Evolutionary conservation across 2,888 invertebrate genomes (phyloP).

Genomic region (Meta bourneti): DNA sequence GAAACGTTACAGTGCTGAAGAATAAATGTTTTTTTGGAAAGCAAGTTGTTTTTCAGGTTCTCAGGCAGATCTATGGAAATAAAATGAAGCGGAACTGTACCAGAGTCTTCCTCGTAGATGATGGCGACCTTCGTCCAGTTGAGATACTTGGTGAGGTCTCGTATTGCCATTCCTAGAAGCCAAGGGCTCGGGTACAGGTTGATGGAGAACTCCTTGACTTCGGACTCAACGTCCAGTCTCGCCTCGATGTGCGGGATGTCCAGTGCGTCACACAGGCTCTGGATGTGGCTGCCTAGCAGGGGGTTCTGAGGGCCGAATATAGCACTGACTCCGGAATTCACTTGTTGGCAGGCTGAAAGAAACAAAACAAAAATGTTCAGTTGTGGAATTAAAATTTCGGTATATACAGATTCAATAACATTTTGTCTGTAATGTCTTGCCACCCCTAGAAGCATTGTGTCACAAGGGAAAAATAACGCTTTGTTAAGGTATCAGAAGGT

Average conservation of each 20-base stretch:
- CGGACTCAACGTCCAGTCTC: slow-evolving; percentile 82
- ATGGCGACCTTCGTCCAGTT: slow-evolving; percentile 97
- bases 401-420: neutral
- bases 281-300: slow-evolving; percentile 88
- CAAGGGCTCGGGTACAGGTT: slow-evolving; percentile 93
- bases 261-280: slow-evolving; percentile 92
- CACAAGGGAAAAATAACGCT: too few relatives aligned
- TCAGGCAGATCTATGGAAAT: too few relatives aligned
- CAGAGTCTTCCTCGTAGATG: slow-evolving; percentile 91
- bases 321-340: slow-evolving; percentile 91
- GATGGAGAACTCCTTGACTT: slow-evolving; percentile 88
- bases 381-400: neutral
- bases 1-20: too few relatives aligned
- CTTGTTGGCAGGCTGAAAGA: slow-evolving; percentile 87
- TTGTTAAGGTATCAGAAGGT: too few relatives aligned
- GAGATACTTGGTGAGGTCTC: slow-evolving; percentile 91
- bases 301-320: slow-evolving; percentile 94
- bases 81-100: slow-evolving; percentile 46
- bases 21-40: too few relatives aligned
- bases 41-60: too few relatives aligned
- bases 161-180: slow-evolving; percentile 89
- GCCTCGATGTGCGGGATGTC: slow-evolving; percentile 95
- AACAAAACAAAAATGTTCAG: neutral
- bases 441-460: too few relatives aligned
- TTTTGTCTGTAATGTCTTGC: neutral